Evolutionary conservation across 2,888 invertebrate genomes (phyloP).

Genomic region (Phaedon cochleariae): DNA sequence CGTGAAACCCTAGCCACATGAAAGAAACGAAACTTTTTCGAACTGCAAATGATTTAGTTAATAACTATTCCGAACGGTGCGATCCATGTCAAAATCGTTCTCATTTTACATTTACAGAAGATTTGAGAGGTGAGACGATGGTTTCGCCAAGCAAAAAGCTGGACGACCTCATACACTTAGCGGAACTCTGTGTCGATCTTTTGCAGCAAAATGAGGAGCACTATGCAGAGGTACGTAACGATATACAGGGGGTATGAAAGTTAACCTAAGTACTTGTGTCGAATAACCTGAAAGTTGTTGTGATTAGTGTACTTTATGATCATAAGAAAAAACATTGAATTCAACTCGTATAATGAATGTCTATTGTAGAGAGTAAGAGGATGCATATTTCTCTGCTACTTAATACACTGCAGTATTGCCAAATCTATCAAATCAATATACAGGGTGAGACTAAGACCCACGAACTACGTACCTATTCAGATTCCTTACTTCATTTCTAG

Average conservation of each 20-base stretch:
- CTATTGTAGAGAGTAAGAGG: background rate
- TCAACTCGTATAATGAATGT: background rate
- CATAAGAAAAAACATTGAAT: background rate
- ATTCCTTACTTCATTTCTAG: too few relatives aligned
- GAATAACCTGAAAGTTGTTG: background rate
- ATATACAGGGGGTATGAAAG: background rate
- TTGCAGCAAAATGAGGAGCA: slow-evolving; percentile 99
- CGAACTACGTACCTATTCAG: too few relatives aligned
- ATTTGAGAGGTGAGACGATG: slow-evolving; percentile 81
- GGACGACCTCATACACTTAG: slow-evolving; percentile 95
- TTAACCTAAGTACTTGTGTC: background rate
- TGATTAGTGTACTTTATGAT: background rate
- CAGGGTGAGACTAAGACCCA: too few relatives aligned
- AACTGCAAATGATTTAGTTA: too few relatives aligned
- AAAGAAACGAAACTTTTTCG: too few relatives aligned
- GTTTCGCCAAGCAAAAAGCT: slow-evolving; percentile 89
- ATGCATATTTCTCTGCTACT: background rate
- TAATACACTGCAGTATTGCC: background rate
- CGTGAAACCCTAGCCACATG: too few relatives aligned
- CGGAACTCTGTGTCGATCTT: slow-evolving; percentile 97
- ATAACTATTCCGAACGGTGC: background rate
- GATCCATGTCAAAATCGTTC: background rate
- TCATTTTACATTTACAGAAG: slow-evolving; percentile 68
- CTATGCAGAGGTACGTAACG: slow-evolving; percentile 91
- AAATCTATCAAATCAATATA: background rate